These are phyloP conservation scores for Agrotis puta DNA, from an alignment of 2,888 invertebrate genomes.

Conservation along the genomic window DNA sequence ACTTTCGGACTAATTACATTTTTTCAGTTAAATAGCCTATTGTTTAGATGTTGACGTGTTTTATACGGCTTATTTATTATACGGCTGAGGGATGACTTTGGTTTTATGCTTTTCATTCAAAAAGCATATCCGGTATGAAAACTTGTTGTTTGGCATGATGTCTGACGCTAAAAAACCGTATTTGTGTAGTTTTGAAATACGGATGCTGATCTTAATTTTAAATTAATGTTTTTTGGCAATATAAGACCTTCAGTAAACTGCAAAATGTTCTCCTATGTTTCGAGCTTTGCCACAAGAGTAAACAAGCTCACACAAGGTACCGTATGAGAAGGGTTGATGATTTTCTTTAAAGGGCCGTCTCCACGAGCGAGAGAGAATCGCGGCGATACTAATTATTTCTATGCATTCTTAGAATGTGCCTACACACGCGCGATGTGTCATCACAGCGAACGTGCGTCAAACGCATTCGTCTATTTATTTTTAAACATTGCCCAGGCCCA, in stretches of 20 bases:
- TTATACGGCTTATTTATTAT: constrained; percentile 55
- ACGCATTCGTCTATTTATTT: too few relatives aligned
- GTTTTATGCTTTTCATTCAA: background rate
- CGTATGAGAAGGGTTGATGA: constrained; percentile 44
- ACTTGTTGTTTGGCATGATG: background rate
- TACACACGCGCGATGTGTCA: too few relatives aligned
- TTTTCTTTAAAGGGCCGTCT: background rate
- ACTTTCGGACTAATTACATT: too few relatives aligned
- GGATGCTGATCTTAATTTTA: constrained; percentile 12
- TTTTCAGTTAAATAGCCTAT: background rate
- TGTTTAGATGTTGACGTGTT: background rate
- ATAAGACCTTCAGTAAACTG: too few relatives aligned
- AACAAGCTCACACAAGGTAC: background rate
- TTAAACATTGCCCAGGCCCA: too few relatives aligned
- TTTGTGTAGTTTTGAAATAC: background rate
- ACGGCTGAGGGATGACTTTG: background rate
- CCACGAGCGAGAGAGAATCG: too few relatives aligned
- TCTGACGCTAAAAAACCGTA: background rate
- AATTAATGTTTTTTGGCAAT: background rate
- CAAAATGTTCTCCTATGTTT: background rate
- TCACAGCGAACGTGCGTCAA: too few relatives aligned
- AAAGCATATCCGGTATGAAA: background rate
- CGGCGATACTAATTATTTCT: too few relatives aligned
- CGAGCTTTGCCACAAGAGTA: too few relatives aligned
- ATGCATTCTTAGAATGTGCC: too few relatives aligned